Evolutionary conservation across 2,113 vertebrate species (phyloP), one percentile per base, ranked within the genome.

Genomic region (Corythornis vintsioides): DNA sequence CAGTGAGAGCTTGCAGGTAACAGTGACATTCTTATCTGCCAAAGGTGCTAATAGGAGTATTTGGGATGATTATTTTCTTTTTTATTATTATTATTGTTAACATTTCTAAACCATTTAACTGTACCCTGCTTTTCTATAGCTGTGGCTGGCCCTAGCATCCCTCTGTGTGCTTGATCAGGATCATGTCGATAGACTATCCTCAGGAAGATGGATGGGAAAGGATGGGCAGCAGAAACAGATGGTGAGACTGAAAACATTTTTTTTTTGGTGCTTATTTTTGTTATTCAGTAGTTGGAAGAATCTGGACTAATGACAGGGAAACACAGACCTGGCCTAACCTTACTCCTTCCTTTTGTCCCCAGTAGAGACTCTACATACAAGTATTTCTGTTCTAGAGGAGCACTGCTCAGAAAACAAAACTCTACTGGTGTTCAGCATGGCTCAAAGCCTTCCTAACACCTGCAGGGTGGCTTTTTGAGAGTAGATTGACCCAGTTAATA

Each of bases 201-300:
- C 99, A 6, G 99, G 99, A 65, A 98, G 99, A 78, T 99, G 99
- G 99, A 99, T 99, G 99, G 99, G 99, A 82, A 99, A 99, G 94
- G 99, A 99, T 1, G 99, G 99, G 45, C 99, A 99, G 66, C 99
- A 99, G 96, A 99, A 99, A 83, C 99, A 99, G 97, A 99, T 99
- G 99, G 99, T 99, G 88, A 98, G 98, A 77, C 15, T 77, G 11
- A 33, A 93, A 71, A 24, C 5, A 1, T 61, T 12, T 1, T 38
- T 0, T 11, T 52, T 75, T 72, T 50, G 48, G 7, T 88, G 22
- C 52, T 73, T 60, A 17, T 73, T 87, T 80, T 65, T 4, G 35
- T 70, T 50, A 76, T 65, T 83, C 13, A 11, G 16, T 70, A 33
- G 55, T 66, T 7, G 45, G 45, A 40, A 90, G 17, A 71, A 79